Evolutionary conservation across 2,888 invertebrate genomes (phyloP), one percentile per base, ranked within the genome.

Genomic region (Sinelater perroti): DNA sequence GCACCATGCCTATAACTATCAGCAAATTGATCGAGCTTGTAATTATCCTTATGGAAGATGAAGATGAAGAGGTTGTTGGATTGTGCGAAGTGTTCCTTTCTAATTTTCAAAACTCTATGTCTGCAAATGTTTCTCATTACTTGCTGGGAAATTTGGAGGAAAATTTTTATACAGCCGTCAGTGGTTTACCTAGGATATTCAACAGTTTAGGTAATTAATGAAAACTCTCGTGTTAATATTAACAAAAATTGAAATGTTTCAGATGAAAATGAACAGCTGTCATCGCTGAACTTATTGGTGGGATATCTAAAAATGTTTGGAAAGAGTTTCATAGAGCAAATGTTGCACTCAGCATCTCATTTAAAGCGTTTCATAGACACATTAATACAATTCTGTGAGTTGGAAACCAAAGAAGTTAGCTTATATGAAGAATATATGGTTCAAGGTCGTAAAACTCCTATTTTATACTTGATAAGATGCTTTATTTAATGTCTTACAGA

Each of bases 21-120:
- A 77, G 83, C n/a, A 76, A 82, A 60, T 78, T 87, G 4, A 75
- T 91, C 2, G 90, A 91, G 74, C 83, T 87, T 21, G 75, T 90
- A 4, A 83, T 92, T 60, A 80, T 85, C 0, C 75, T 91, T 18
- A 83, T 87, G 0, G 86, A 88, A 71, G 91, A 92, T 76, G 83
- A 84, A 5, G 78, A 81, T 59, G 67, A 73, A 0, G 78, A 82
- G 59, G 84, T 91, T 8, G 70, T 81, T 8, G 61, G 68, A 2
- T 67, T 72, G 44, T 82, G 84, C 61, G 71, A 68, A 13, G 42
- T 62, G 13, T 72, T 70, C 59, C 70, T 79, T 3, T 74, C 73
- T 13, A 75, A 70, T 63, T 80, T 84, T 66, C 78, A 75, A 16
- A 71, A 69, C 8, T 79, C 79, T 3, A 79, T 83, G 11, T 70